Conservation (phyloP, 35 echinoderm and acorn worm species). For the Heliocidaris erythrogramma region DNA sequence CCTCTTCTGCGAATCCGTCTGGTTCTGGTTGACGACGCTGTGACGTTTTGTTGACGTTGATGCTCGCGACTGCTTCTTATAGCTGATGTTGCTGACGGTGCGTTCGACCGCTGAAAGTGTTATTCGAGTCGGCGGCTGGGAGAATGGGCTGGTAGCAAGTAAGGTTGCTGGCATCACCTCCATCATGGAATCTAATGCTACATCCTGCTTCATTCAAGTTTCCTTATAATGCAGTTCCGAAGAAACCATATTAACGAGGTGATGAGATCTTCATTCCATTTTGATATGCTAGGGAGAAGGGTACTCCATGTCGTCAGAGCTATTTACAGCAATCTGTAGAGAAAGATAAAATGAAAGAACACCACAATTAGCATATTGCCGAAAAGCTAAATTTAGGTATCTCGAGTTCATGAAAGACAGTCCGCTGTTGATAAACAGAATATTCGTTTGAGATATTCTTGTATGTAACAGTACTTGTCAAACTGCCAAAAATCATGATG, state of each 20-base stretch:
- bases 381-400: neutral
- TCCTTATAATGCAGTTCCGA: neutral
- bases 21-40: neutral
- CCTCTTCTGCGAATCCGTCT: neutral
- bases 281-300: too few relatives aligned
- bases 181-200: neutral
- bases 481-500: too few relatives aligned
- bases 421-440: too few relatives aligned
- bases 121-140: constrained; percentile 20
- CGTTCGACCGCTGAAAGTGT: constrained; percentile 6
- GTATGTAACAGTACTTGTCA: too few relatives aligned
- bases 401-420: too few relatives aligned
- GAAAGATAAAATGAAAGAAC: neutral
- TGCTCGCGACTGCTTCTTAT: constrained; percentile 11
- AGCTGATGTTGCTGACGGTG: constrained; percentile 42
- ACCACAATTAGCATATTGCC: neutral
- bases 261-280: neutral
- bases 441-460: too few relatives aligned
- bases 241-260: neutral
- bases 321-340: neutral
- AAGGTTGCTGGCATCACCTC: constrained; percentile 54
- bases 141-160: constrained; percentile 54
- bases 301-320: too few relatives aligned
- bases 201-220: neutral
- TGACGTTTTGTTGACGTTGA: neutral